Evolutionary conservation across 2,797 vertebrate species (phyloP), one percentile per base, ranked within the genome.

Genomic region (Lepilemur septentrionalis): DNA sequence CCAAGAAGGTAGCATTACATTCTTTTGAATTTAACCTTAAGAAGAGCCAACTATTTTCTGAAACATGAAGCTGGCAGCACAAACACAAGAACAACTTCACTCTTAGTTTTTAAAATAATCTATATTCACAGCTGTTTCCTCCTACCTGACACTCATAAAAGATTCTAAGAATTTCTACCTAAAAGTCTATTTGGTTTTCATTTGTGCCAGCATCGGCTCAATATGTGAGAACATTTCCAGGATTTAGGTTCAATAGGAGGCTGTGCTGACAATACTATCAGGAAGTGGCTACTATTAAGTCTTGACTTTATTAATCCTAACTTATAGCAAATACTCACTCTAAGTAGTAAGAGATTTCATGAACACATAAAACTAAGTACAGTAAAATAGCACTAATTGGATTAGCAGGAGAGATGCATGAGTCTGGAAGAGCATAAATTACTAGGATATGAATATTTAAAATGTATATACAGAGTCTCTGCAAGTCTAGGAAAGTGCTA

Each of bases 31-130:
- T 76, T 41, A 57, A 50, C 28, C 55, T 83, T 78, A 41, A 81
- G 75, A 88, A 89, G 35, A 85, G 17, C 20, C 78, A 91, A 81
- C 13, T 91, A 43, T 82, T 91, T 73, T 73, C 73, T 67, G 50
- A 93, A 93, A 93, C 28, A 35, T 2, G 10, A 91, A 91, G 20
- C 28, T 81, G n/a, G 73, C 5, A 73, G 38, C 43, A 86, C 30
- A 79, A 82, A 93, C 67, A 94, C 12, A 73, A 61, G 52, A 61
- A 83, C 72, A 83, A 6, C 57, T 89, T 89, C 79, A 35, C 79
- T 94, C 52, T 73, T 61, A 4, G 8, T 79, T 84, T 97, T 85
- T 43, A 82, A 95, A 93, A 95, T 80, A 94, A 92, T 46, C 38
- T 22, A 25, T 14, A 57, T 30, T 85, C 83, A 78, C 43, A 89